These are phyloP conservation scores for Resseliella maxima DNA, from an alignment of 2,888 invertebrate genomes.

Conservation along the genomic window DNA sequence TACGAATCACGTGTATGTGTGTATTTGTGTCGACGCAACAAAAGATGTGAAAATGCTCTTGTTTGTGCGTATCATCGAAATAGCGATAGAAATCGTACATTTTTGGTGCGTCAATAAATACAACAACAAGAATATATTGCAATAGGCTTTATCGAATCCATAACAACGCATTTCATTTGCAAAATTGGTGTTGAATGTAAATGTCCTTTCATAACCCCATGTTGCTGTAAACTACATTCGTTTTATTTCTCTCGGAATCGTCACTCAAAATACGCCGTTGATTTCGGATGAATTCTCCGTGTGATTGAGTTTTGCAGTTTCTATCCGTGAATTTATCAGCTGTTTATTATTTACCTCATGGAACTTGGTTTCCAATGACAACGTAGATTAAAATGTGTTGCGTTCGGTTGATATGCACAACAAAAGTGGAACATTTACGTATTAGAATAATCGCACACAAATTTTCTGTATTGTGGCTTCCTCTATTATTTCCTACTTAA, in stretches of 20 bases:
- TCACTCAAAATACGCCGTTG: neutral
- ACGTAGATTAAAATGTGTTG: neutral
- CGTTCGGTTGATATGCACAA: neutral
- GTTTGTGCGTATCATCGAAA: slow-evolving; percentile 14
- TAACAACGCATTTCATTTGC: neutral
- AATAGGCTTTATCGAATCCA: neutral
- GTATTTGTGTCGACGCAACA: neutral
- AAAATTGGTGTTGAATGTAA: neutral
- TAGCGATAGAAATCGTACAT: neutral
- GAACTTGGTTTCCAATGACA: neutral
- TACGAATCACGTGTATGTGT: neutral
- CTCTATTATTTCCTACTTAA: neutral
- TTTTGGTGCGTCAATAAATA: slow-evolving; percentile 16
- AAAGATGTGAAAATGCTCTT: neutral
- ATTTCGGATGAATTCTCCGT: neutral
- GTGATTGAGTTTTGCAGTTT: neutral
- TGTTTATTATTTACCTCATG: slow-evolving; percentile 7
- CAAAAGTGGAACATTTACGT: too few species aligned
- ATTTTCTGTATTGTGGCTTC: too few species aligned
- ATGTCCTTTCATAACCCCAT: neutral
- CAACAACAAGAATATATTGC: neutral
- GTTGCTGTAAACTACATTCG: neutral
- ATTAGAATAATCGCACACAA: too few species aligned
- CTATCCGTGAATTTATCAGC: neutral
- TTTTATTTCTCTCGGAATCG: neutral